phyloP scores from a whole-genome alignment of 2,113 vertebrate species.

The Machaerirhynchus nigripectus region DNA sequence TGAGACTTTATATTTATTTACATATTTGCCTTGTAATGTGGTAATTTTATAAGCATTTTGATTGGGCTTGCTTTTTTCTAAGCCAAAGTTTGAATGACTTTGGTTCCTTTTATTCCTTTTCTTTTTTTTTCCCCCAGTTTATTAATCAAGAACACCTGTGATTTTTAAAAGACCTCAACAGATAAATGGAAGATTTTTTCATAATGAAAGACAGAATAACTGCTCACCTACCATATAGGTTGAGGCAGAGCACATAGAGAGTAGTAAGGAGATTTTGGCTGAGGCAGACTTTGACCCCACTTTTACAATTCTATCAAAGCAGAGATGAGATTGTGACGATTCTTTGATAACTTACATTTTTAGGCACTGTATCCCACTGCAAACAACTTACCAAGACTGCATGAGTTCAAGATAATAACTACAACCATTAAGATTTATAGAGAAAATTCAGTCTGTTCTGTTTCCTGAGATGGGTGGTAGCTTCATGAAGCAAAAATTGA shows the following conservation, averaged over 20 bases:
- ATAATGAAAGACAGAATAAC: not conserved
- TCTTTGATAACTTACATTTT: not conserved
- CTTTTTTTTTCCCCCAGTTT: not conserved
- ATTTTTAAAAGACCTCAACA: not conserved
- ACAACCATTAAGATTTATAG: not conserved
- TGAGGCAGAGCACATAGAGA: not conserved
- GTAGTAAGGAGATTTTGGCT: not conserved
- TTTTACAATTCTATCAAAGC: not conserved
- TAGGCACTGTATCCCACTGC: not conserved
- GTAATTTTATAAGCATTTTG: not conserved
- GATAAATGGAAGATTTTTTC: not conserved
- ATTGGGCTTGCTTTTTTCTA: not conserved
- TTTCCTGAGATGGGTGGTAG: not conserved
- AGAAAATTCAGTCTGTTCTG: not conserved
- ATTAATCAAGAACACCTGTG: not conserved
- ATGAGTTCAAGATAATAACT: not conserved
- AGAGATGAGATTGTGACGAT: not conserved
- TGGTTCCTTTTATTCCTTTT: not conserved
- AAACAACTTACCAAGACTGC: not conserved
- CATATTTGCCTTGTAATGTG: not conserved
- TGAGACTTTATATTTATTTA: not conserved
- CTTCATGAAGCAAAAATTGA: not conserved
- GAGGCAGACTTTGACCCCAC: not conserved
- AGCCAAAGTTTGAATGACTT: not conserved
- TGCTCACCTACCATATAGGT: not conserved